Base-by-base conservation (phyloP, 2,888 invertebrate species). In the Hypsopygia costalis region DNA sequence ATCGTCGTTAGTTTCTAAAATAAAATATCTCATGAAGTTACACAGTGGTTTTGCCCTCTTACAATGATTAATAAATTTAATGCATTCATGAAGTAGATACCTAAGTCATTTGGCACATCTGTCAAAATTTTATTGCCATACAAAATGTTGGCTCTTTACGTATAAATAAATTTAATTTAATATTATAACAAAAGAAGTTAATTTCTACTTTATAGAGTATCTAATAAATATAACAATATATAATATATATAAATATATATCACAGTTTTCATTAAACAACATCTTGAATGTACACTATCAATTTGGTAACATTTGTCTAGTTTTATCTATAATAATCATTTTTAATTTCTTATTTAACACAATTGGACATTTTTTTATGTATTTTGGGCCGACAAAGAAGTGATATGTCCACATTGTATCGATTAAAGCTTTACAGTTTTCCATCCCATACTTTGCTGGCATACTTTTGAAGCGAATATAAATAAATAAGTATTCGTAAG, bases 351-450 rank as follows among this genome's bases (percentile, higher is more conserved):
- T 50, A 56, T 50, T 61, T 63, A 57, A 60, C 65, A 66, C 55
- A 69, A 58, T 53, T 70, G 72, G 73, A 73, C 73, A 75, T 59
- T 45, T 45, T 49, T 41, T 49, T 57, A 43, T 43, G 47, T 41
- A 41, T 49, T 56, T 55, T 55, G 52, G 46, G 47, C 52, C 52
- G 58, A 59, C 53, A 55, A 58, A 58, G 51, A 62, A 67, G 56
- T 73, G 75, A 75, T 74, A 75, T 72, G 76, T 74, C 71, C 73
- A 74, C 68, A 74, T 70, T 75, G 68, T 69, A 68, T 55, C 54
- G 55, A 69, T 80, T 81, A 81, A 78, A 79, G 80, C 78, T 77
- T 62, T 52, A 68, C 60, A 65, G 51, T 65, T 62, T 69, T 58
- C 53, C 55, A 53, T 50, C 52, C 53, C 52, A 51, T 47, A 51